These are phyloP conservation scores for Sarcoramphus papa DNA, from an alignment of 2,797 vertebrate genomes.

Conservation along the genomic window DNA sequence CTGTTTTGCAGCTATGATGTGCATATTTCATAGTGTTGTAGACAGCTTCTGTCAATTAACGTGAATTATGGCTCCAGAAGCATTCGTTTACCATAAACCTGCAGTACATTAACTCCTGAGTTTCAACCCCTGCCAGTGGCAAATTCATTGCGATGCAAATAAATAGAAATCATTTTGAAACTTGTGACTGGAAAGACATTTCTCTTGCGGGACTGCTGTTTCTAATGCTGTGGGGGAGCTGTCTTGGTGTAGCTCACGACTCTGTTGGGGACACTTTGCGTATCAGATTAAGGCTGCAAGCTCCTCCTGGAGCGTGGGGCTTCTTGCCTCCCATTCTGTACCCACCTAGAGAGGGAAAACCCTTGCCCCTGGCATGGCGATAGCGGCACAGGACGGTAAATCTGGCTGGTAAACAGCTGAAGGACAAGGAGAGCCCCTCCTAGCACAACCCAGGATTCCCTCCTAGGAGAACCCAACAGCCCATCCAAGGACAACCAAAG, in stretches of 20 bases:
- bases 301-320: neutral
- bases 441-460: neutral
- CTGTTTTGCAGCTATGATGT: slow-evolving; percentile 10
- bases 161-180: neutral
- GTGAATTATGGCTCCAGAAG: slow-evolving; percentile 46
- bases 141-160: slow-evolving; percentile 29
- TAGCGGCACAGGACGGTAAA: neutral
- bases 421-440: neutral
- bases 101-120: slow-evolving; percentile 40
- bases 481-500: neutral
- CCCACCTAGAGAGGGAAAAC: neutral
- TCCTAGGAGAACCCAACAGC: neutral
- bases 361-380: neutral
- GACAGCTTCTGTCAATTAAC: slow-evolving; percentile 53
- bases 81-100: slow-evolving; percentile 18
- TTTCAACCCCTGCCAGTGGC: slow-evolving; percentile 1
- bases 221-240: neutral
- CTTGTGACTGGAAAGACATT: neutral
- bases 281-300: neutral
- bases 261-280: neutral
- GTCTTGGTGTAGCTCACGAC: neutral
- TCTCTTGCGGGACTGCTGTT: neutral
- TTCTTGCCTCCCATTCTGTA: neutral
- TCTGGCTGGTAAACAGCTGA: neutral
- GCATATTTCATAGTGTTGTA: slow-evolving; percentile 20